Evolutionary conservation across 2,888 invertebrate genomes (phyloP).

Genomic region (Phoronis australis): DNA sequence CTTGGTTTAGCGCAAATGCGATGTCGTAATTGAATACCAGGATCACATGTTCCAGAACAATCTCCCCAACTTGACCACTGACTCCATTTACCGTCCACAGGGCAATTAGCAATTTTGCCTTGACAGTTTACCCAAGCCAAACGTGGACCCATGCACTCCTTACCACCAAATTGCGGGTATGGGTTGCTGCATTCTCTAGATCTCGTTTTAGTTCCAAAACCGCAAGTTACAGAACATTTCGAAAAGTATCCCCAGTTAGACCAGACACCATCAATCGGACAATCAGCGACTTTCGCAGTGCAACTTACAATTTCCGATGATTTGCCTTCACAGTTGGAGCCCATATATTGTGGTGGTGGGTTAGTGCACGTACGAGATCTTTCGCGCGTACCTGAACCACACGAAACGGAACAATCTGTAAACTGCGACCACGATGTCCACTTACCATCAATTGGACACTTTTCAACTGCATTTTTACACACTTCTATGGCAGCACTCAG

Average conservation of each 20-base stretch:
- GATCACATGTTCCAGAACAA: no score
- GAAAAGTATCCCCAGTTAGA: constrained; percentile 81
- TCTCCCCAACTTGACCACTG: no score
- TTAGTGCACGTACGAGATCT: constrained; percentile 56
- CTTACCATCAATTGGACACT: constrained; percentile 44
- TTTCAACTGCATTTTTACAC: no score
- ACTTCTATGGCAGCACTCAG: no score
- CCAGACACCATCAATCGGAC: constrained; percentile 58
- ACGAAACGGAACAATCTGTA: constrained; percentile 64
- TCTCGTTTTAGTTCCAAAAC: constrained; percentile 65
- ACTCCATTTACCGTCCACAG: no score
- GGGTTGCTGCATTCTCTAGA: constrained; percentile 62
- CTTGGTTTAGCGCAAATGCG: no score
- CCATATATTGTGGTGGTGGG: constrained; percentile 42
- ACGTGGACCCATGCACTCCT: no score
- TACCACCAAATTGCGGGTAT: no score
- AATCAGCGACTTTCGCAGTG: no score
- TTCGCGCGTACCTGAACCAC: constrained; percentile 68
- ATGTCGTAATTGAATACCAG: no score
- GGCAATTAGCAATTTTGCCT: no score
- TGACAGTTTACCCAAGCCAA: no score
- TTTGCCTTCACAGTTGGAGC: constrained; percentile 57
- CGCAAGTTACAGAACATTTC: constrained; percentile 71
- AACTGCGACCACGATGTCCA: constrained; percentile 65
- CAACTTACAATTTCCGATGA: constrained; percentile 65